Percentiles rank a stretch among this genome's conserved stretches.
Evolutionary conservation across 2,888 invertebrate genomes (phyloP).

Genomic region (Eumerus sabulonum): DNA sequence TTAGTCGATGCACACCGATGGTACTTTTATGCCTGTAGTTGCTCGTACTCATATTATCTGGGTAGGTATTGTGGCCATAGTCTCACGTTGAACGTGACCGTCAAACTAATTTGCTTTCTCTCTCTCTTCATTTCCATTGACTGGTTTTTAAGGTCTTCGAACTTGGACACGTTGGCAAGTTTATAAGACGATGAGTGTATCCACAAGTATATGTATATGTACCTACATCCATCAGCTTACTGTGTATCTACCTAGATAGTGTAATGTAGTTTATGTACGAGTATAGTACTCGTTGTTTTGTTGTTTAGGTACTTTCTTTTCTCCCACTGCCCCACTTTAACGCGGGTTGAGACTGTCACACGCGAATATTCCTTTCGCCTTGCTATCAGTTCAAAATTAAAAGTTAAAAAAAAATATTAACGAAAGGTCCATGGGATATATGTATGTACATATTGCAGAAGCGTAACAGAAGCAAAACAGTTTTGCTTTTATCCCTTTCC

Average conservation of each 20-base stretch:
- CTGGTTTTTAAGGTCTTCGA: slow-evolving; percentile 66
- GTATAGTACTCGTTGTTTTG: not conserved
- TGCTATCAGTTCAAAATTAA: too few relatives aligned
- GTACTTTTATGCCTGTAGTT: too few relatives aligned
- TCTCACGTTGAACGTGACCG: slow-evolving; percentile 62
- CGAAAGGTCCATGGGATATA: not conserved
- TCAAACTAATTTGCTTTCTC: slow-evolving; percentile 66
- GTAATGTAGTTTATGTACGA: not conserved
- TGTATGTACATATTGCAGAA: slow-evolving; percentile 35
- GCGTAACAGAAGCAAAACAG: slow-evolving; percentile 9
- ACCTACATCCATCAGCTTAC: too few relatives aligned
- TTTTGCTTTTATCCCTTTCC: not conserved
- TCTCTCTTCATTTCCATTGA: slow-evolving; percentile 58
- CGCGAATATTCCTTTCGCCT: not conserved
- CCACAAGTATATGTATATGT: not conserved
- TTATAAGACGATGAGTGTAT: not conserved
- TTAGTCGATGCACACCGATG: too few relatives aligned
- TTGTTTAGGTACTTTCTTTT: slow-evolving; percentile 38
- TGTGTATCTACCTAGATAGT: not conserved
- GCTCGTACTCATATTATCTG: too few relatives aligned
- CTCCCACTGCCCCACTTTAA: slow-evolving; percentile 61
- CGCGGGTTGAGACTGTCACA: slow-evolving; percentile 27
- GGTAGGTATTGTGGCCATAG: slow-evolving; percentile 2
- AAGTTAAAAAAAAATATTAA: not conserved
- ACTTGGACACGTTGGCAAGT: slow-evolving; percentile 31